Conservation (phyloP, 2,113 vertebrate genomes). For the Tetrax tetrax region DNA sequence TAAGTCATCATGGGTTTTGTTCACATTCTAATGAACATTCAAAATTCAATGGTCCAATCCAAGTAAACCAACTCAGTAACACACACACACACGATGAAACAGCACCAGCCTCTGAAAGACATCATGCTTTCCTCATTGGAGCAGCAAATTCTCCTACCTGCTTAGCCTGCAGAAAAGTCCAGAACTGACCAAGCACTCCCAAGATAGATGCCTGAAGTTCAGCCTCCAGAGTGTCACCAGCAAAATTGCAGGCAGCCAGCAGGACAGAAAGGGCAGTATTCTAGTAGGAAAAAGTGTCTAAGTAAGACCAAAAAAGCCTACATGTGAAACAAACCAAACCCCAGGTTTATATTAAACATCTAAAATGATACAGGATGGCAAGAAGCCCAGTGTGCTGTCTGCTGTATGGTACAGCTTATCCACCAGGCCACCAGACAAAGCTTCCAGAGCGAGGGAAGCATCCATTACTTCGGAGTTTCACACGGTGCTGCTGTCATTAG, state of each 20-base stretch:
- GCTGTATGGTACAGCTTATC: not conserved
- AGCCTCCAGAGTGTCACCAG: slow-evolving; percentile 69
- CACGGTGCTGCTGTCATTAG: not conserved
- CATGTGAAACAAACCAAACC: not conserved
- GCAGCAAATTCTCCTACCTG: slow-evolving; percentile 78
- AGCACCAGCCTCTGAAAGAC: not conserved
- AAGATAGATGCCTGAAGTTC: slow-evolving; percentile 56
- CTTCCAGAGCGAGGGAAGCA: not conserved
- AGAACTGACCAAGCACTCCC: slow-evolving; percentile 79
- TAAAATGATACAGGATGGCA: not conserved
- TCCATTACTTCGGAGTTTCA: not conserved
- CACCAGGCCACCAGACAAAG: not conserved
- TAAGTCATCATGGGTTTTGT: not conserved
- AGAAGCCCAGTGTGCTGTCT: not conserved
- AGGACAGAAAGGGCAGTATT: slow-evolving; percentile 80
- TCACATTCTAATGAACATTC: not conserved
- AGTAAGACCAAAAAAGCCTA: not conserved
- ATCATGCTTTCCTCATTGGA: not conserved
- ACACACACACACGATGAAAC: not conserved
- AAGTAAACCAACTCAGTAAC: not conserved
- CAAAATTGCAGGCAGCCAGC: slow-evolving; percentile 71
- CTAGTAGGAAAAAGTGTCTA: slow-evolving; percentile 56
- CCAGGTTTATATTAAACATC: not conserved
- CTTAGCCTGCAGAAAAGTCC: slow-evolving; percentile 76
- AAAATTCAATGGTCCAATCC: not conserved